These are phyloP conservation scores for Aviceda subcristata DNA, from an alignment of 2,113 vertebrate species.

Conservation along the genomic window DNA sequence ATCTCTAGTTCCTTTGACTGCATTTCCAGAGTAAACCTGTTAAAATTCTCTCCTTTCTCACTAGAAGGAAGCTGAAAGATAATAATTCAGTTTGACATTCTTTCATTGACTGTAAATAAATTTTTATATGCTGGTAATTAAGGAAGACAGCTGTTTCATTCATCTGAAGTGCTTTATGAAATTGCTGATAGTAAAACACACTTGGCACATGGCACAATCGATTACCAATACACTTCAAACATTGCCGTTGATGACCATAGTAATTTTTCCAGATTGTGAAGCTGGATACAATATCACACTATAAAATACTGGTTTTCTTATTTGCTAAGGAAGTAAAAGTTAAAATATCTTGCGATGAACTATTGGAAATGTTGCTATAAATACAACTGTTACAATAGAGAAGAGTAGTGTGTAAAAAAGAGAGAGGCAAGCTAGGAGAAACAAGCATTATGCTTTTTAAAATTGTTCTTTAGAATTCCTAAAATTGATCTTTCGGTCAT, in stretches of 20 bases:
- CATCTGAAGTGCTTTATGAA: slow-evolving; percentile 62
- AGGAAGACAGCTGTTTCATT: slow-evolving; percentile 40
- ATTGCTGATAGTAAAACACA: slow-evolving; percentile 67
- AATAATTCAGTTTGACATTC: slow-evolving; percentile 23
- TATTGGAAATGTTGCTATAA: neutral
- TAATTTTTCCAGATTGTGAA: neutral
- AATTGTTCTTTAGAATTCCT: neutral
- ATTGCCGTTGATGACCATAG: neutral
- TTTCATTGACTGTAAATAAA: slow-evolving; percentile 29
- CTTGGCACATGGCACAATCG: slow-evolving; percentile 69
- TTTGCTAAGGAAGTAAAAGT: neutral
- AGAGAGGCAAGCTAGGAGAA: neutral
- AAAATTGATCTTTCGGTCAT: neutral
- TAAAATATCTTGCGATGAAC: neutral
- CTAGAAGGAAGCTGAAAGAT: neutral
- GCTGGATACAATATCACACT: neutral
- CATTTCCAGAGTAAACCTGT: neutral
- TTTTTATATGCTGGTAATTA: slow-evolving; percentile 44
- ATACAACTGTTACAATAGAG: neutral
- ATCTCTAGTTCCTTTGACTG: neutral
- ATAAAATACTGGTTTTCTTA: neutral
- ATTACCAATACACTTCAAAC: slow-evolving; percentile 61
- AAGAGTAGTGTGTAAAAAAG: neutral
- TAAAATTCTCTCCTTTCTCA: neutral
- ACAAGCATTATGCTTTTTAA: neutral